phyloP scores from a whole-genome alignment of 2,113 vertebrate genomes.

The Saimiri boliviensis region DNA sequence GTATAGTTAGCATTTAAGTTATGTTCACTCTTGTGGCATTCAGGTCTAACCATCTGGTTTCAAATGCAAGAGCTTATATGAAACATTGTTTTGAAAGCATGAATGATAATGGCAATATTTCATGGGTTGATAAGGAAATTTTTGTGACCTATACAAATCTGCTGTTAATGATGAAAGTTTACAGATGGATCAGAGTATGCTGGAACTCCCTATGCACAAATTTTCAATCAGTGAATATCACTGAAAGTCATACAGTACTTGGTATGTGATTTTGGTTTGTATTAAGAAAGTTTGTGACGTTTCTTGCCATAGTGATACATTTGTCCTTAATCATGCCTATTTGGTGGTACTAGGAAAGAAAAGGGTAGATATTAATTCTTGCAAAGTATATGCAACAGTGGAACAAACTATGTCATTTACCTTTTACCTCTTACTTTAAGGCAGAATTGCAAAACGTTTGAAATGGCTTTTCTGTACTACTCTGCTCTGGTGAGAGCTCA shows the following conservation, averaged over 20 bases:
- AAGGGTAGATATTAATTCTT: neutral
- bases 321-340: neutral
- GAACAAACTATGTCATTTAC: slow-evolving; percentile 75
- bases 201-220: neutral
- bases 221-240: neutral
- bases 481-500: slow-evolving; percentile 73
- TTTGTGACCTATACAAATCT: neutral
- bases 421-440: slow-evolving; percentile 85
- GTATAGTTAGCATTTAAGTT: neutral
- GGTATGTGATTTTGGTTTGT: neutral
- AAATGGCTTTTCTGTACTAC: slow-evolving; percentile 77
- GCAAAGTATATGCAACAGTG: slow-evolving; percentile 57
- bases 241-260: neutral
- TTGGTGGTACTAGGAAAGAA: slow-evolving; percentile 74
- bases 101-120: neutral
- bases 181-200: neutral
- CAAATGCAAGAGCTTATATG: neutral
- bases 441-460: slow-evolving; percentile 80
- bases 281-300: neutral
- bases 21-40: slow-evolving; percentile 55
- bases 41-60: neutral
- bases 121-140: neutral
- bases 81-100: neutral
- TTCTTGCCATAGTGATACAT: neutral
- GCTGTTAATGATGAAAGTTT: neutral